Base-by-base conservation (phyloP, 2,888 invertebrate genomes). In the Agriopis marginaria region DNA sequence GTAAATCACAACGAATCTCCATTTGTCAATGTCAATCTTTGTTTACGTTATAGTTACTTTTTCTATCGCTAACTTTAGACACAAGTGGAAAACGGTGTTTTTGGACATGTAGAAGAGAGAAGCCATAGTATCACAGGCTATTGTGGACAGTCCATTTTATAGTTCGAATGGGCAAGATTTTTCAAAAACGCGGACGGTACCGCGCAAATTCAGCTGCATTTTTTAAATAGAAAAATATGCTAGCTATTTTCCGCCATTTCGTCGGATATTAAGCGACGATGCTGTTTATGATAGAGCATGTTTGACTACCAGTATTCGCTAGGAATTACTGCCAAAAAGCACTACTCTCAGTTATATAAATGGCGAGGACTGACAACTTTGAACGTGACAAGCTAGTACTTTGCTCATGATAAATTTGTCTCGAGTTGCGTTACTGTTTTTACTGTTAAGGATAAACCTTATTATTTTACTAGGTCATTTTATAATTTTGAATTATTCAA, bases 1-100 rank as follows among this genome's bases (percentile, higher is more conserved):
- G 84, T 78, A 77, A 74, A 79, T 80, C 80, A 86, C 82, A 82
- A 85, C 77, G 70, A 77, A 68, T 64, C 47, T 61, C 17, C 63
- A 64, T 42, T 63, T 60, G 53, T 39, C 64, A 63, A 62, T 40
- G 32, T 67, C 10, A 44, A 55, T 59, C 51, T 42, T 32, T 64
- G 55, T 66, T 68, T 55, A 61, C 60, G 67, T 53, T 60, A 71
- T 65, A 66, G 71, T 51, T 55, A 50, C 67, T 51, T 8, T 60
- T 49, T 45, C 11, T 39, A 39, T 39, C 6, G 39, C 39, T 54
- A 54, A 39, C n/a, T 54, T 39, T 8, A 8, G 54, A 39, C 54
- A 39, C 1, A 9, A 50, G 14, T 40, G 9, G 14, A 45, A 39
- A 42, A 59, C 42, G 3, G 32, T 14, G 32, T 32, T 39, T 54